Percentiles rank a stretch among this genome's conserved stretches.
These are phyloP conservation scores for Drosophila kanekoi DNA, from an alignment of 2,888 invertebrate genomes.

Conservation along the genomic window DNA sequence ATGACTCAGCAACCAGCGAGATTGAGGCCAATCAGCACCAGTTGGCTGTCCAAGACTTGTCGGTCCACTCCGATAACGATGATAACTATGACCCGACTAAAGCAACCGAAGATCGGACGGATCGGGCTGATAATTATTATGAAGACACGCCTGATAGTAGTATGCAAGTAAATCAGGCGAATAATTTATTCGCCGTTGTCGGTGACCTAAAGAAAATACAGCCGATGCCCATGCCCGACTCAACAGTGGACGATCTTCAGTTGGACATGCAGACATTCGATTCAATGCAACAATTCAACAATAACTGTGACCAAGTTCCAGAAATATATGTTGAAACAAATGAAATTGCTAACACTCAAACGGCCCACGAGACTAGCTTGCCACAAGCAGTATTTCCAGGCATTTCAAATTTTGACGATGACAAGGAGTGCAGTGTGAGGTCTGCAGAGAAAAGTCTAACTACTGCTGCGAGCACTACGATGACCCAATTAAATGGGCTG, in stretches of 20 bases:
- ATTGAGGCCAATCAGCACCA: constrained; percentile 22
- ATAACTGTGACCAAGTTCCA: constrained; percentile 14
- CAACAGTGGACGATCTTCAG: not conserved
- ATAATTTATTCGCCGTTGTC: constrained; percentile 59
- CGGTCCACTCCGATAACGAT: not conserved
- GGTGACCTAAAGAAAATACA: constrained; percentile 50
- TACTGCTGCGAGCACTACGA: not conserved
- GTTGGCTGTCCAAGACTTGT: not conserved
- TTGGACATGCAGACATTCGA: not conserved
- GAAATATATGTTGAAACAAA: constrained; percentile 26
- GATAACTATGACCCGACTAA: not conserved
- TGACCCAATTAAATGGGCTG: constrained; percentile 4
- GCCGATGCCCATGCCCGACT: not conserved
- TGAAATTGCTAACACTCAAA: not conserved
- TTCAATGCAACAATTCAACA: not conserved
- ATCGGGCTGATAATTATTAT: not conserved
- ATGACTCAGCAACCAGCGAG: constrained; percentile 73
- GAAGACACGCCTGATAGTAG: not conserved
- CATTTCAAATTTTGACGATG: not conserved
- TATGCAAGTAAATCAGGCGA: not conserved
- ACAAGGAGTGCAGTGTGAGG: not conserved
- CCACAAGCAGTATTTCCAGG: not conserved
- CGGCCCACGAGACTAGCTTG: not conserved
- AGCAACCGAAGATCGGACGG: not conserved
- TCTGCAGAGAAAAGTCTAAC: not conserved